phyloP scores from a whole-genome alignment of 2,113 vertebrate species.

The Cyanistes caeruleus region DNA sequence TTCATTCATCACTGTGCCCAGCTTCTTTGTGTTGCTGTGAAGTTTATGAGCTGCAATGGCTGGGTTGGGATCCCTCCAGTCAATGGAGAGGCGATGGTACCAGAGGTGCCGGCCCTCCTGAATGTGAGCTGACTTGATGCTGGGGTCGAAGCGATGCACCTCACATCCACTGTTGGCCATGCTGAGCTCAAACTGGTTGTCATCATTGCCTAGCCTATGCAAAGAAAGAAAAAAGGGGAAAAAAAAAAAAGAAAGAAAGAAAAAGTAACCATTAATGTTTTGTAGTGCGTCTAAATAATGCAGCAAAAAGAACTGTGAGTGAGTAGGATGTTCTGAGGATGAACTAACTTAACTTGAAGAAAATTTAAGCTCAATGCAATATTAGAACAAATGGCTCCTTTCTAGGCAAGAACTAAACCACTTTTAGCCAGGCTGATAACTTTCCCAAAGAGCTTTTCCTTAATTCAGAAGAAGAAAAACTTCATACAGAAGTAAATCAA shows the following conservation, averaged over 20 bases:
- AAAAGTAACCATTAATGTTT: background rate
- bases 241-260: background rate
- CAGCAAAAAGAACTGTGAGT: background rate
- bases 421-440: background rate
- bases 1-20: conserved; percentile 87
- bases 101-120: conserved; percentile 81
- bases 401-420: background rate
- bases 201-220: conserved; percentile 80
- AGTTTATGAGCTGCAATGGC: conserved; percentile 77
- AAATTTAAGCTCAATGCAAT: background rate
- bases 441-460: background rate
- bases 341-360: background rate
- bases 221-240: background rate
- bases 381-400: background rate
- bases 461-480: background rate
- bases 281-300: background rate
- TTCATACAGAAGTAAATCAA: background rate
- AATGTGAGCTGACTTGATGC: conserved; percentile 83
- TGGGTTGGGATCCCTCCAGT: conserved; percentile 93
- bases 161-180: conserved; percentile 86
- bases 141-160: conserved; percentile 92
- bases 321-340: background rate
- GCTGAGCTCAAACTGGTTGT: conserved; percentile 81
- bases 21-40: conserved; percentile 85
- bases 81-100: conserved; percentile 89